Conservation (phyloP, 2,888 invertebrate species). For the Drosophila ezoana region DNA sequence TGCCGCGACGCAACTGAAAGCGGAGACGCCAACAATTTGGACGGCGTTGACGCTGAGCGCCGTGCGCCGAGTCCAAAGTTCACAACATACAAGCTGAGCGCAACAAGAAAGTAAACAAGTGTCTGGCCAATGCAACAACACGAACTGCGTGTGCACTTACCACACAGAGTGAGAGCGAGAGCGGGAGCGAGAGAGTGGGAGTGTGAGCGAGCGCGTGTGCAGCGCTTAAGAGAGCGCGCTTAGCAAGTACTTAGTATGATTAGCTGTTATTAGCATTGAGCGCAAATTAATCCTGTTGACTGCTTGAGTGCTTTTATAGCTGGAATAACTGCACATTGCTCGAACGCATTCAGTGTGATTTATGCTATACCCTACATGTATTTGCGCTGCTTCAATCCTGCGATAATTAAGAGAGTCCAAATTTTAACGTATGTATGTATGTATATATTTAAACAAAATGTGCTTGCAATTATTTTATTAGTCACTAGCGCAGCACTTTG, state of each 20-base stretch:
- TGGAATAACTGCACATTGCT: not conserved
- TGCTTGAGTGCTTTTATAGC: not conserved
- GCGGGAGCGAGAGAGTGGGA: not conserved
- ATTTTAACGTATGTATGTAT: too few species aligned
- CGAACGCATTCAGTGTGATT: not conserved
- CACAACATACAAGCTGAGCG: conserved; percentile 31
- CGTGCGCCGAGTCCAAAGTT: conserved; percentile 50
- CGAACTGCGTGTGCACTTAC: conserved; percentile 41
- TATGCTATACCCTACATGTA: conserved; percentile 1
- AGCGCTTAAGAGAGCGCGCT: not conserved
- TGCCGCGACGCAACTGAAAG: conserved; percentile 20
- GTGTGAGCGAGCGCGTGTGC: not conserved
- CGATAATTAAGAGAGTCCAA: too few species aligned
- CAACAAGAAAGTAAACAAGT: conserved; percentile 55
- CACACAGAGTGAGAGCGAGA: not conserved
- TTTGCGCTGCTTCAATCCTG: too few species aligned
- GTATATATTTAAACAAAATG: too few species aligned
- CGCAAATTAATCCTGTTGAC: not conserved
- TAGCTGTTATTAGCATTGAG: conserved; percentile 8
- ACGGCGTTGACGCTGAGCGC: conserved; percentile 22
- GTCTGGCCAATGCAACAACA: conserved; percentile 20
- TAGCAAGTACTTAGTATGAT: not conserved
- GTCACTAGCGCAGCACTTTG: not conserved
- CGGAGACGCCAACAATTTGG: conserved; percentile 30
- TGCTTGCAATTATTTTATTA: not conserved